Evolutionary conservation across 2,113 vertebrate species (phyloP).

Genomic region (Machaerirhynchus nigripectus): DNA sequence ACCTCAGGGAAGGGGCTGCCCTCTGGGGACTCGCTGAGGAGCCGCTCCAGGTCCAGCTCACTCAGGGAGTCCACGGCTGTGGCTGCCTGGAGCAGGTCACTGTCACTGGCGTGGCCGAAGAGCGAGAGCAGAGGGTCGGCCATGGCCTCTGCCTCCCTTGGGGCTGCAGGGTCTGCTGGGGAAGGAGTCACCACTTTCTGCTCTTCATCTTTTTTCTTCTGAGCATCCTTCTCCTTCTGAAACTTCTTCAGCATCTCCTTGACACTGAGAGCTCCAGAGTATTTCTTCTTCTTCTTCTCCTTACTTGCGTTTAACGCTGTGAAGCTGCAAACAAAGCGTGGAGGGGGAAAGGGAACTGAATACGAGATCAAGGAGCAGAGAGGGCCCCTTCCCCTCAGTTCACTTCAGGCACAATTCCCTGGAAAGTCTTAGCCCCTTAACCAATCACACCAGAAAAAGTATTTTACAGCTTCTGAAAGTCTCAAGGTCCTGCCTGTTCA

Average conservation of each 20-base stretch:
- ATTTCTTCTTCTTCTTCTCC: constrained; percentile 85
- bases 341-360: neutral
- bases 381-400: neutral
- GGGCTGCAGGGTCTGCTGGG: constrained; percentile 8
- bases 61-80: constrained; percentile 79
- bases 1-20: constrained; percentile 70
- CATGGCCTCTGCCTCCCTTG: constrained; percentile 60
- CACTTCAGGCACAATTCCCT: neutral
- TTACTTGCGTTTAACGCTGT: constrained; percentile 73
- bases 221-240: constrained; percentile 87
- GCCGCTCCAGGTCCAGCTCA: constrained; percentile 83
- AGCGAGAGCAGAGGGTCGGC: constrained; percentile 82
- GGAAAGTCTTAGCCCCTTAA: neutral
- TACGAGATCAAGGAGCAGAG: neutral
- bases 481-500: neutral
- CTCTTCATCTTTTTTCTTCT: constrained; percentile 70
- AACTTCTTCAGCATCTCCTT: constrained; percentile 92
- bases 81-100: constrained; percentile 84
- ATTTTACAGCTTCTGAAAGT: neutral
- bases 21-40: constrained; percentile 78
- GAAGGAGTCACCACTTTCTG: constrained; percentile 21
- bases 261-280: constrained; percentile 75
- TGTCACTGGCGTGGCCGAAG: constrained; percentile 82
- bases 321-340: constrained; percentile 41
- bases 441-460: neutral